Percentiles rank a stretch among this genome's conserved stretches.
phyloP scores from a whole-genome alignment of 1,140 invertebrate species.

The Amphibalanus amphitrite region DNA sequence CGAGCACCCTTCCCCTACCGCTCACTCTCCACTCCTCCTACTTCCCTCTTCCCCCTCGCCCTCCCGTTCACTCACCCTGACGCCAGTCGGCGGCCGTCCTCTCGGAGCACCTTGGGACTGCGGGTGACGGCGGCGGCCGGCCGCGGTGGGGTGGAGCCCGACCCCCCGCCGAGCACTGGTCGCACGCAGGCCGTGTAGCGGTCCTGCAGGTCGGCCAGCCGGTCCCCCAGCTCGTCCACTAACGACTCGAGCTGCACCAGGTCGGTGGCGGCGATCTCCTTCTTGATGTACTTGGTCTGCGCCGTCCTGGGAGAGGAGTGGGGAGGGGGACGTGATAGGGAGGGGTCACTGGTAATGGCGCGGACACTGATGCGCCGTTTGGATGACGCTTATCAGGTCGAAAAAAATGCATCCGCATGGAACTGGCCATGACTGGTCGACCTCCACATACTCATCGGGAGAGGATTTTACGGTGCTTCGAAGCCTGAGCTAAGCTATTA shows the following conservation, averaged over 20 bases:
- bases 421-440: too few relatives aligned
- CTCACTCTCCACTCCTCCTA: too few relatives aligned
- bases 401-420: neutral
- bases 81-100: neutral
- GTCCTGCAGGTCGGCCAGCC: neutral
- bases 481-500: too few relatives aligned
- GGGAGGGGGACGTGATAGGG: neutral
- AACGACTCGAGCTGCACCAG: neutral
- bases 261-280: neutral
- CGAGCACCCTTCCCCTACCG: too few relatives aligned
- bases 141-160: neutral
- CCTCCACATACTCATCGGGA: too few relatives aligned
- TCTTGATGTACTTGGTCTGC: slow-evolving; percentile 3
- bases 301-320: neutral
- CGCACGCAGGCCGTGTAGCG: neutral
- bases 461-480: too few relatives aligned
- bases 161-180: neutral
- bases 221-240: neutral
- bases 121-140: neutral
- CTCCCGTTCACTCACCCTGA: neutral
- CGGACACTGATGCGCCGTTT: neutral
- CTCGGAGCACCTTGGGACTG: neutral
- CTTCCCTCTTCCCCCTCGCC: too few relatives aligned
- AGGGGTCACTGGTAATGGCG: neutral
- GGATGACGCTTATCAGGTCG: neutral